These are phyloP conservation scores for Drymodes brunneopygia DNA, from an alignment of 2,113 vertebrate species.

Conservation along the genomic window DNA sequence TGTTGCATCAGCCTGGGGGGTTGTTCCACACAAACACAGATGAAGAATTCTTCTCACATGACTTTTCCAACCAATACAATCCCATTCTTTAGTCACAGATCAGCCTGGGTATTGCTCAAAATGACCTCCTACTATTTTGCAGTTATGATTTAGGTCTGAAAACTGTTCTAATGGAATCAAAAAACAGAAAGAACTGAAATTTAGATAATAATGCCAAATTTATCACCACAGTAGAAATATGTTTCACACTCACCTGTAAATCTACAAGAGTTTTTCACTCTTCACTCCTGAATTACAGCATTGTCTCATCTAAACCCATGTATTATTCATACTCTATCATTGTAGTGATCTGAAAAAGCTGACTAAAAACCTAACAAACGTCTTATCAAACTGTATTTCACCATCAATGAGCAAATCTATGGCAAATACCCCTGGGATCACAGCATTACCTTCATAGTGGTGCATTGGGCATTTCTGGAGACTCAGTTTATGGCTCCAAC, in stretches of 20 bases:
- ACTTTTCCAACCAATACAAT: background rate
- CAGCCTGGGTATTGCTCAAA: background rate
- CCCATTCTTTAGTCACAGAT: background rate
- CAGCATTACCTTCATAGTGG: too few relatives aligned
- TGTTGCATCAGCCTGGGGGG: background rate
- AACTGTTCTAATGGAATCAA: background rate
- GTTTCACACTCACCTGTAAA: background rate
- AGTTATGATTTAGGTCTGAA: background rate
- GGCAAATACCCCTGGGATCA: background rate
- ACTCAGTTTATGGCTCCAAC: background rate
- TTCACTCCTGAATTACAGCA: background rate
- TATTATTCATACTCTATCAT: background rate
- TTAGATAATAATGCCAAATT: background rate
- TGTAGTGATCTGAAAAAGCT: background rate
- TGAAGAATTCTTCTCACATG: background rate
- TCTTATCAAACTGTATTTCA: background rate
- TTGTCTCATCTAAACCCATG: background rate
- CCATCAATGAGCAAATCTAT: background rate
- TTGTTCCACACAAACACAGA: background rate
- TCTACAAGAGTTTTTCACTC: background rate
- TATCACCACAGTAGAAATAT: background rate
- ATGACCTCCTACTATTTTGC: background rate
- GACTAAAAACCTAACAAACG: background rate
- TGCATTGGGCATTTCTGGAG: fast-evolving
- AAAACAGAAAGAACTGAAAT: background rate